Evolutionary conservation across 2,113 vertebrate genomes (phyloP).

Genomic region (Mormoops blainvillei): DNA sequence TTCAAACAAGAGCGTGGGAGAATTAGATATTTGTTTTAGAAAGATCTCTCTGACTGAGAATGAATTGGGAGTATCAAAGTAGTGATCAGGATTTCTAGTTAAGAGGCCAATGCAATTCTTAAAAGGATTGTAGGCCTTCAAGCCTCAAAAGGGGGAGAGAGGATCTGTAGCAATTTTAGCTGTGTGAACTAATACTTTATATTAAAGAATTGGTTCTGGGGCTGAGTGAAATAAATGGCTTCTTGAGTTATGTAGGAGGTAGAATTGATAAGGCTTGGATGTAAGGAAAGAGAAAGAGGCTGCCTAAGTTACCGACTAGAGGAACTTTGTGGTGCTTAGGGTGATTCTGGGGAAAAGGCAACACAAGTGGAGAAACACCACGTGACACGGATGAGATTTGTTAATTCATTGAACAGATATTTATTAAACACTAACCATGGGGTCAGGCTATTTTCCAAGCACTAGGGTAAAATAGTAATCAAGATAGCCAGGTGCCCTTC

Average conservation of each 20-base stretch:
- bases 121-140: background rate
- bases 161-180: background rate
- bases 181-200: background rate
- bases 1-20: background rate
- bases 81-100: background rate
- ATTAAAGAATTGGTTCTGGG: background rate
- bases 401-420: background rate
- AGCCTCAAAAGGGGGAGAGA: background rate
- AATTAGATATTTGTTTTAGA: slow-evolving; percentile 3
- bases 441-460: background rate
- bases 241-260: background rate
- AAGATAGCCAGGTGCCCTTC: background rate
- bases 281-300: background rate
- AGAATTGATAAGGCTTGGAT: background rate
- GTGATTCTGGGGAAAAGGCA: background rate
- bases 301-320: background rate
- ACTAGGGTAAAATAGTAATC: background rate
- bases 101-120: background rate
- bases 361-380: background rate
- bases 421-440: background rate
- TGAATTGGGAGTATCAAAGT: background rate
- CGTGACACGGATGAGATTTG: background rate
- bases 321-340: background rate
- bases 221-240: background rate
- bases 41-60: background rate